Conservation (phyloP, 2,888 invertebrate genomes). For the Reticulitermes lucifugus region DNA sequence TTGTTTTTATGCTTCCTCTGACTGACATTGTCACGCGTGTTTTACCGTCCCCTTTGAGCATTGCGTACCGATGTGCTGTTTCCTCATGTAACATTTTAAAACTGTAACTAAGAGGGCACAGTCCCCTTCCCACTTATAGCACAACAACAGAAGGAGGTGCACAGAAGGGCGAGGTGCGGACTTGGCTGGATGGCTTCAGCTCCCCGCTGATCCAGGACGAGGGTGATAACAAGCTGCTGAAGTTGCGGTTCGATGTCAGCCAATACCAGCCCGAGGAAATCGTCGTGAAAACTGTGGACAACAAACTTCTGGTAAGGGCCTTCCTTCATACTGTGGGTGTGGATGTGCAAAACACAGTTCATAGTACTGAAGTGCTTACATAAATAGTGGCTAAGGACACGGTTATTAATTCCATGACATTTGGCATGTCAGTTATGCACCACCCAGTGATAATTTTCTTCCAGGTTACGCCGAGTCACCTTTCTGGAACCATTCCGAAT, state of each 20-base stretch:
- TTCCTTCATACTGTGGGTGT: no score
- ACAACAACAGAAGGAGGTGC: constrained; percentile 63
- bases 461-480: no score
- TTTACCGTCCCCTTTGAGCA: not conserved
- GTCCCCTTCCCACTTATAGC: constrained; percentile 64
- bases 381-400: no score
- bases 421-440: no score
- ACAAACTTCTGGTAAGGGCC: constrained; percentile 88
- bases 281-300: constrained; percentile 98
- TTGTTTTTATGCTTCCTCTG: no score
- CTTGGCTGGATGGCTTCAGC: constrained; percentile 87
- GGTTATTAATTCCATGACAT: no score
- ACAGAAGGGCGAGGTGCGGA: constrained; percentile 67
- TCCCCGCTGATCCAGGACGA: constrained; percentile 95
- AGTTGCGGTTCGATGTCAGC: constrained; percentile 96
- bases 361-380: no score
- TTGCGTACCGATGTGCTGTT: not conserved
- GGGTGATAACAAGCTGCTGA: constrained; percentile 92
- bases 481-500: no score
- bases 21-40: not conserved
- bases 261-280: constrained; percentile 97
- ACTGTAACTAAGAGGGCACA: constrained; percentile 22
- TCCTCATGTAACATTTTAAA: not conserved
- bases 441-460: no score
- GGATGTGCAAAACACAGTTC: no score